Percentiles rank a stretch among this genome's conserved stretches.
Conservation (phyloP, 2,113 vertebrate genomes). For the Pteropus alecto region DNA sequence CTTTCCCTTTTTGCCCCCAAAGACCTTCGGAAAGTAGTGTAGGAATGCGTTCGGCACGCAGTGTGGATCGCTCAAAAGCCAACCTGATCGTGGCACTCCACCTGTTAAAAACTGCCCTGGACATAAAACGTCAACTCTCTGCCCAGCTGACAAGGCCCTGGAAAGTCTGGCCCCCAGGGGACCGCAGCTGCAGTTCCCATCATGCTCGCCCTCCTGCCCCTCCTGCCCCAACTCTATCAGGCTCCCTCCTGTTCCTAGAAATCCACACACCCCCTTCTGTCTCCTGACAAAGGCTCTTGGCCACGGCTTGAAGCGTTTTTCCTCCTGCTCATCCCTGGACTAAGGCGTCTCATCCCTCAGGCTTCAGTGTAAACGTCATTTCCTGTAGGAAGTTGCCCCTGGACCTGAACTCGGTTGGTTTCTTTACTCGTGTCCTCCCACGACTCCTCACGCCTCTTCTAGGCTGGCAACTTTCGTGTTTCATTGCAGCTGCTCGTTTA, state of each 20-base stretch:
- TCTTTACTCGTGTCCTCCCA: not conserved
- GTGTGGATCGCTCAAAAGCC: not conserved
- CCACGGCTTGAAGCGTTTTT: not conserved
- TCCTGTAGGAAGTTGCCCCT: not conserved
- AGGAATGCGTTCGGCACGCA: not conserved
- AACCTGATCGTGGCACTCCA: not conserved
- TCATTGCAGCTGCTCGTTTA: too few relatives aligned
- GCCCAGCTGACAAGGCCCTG: not conserved
- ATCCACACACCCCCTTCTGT: not conserved
- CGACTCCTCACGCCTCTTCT: fast-evolving
- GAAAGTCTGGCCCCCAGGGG: not conserved
- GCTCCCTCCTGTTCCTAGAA: not conserved
- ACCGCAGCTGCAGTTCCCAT: not conserved
- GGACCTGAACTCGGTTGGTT: not conserved
- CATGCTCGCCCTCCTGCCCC: fast-evolving
- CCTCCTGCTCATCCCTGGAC: fast-evolving
- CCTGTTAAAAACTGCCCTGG: not conserved
- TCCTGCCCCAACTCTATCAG: not conserved
- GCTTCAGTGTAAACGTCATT: not conserved
- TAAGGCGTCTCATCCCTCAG: not conserved
- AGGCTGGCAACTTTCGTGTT: not conserved
- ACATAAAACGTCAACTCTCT: not conserved
- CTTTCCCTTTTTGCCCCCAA: not conserved
- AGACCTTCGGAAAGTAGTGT: not conserved
- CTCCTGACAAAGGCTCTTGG: not conserved